These are phyloP conservation scores for Hedya salicella DNA, from an alignment of 2,888 invertebrate genomes.

Conservation along the genomic window DNA sequence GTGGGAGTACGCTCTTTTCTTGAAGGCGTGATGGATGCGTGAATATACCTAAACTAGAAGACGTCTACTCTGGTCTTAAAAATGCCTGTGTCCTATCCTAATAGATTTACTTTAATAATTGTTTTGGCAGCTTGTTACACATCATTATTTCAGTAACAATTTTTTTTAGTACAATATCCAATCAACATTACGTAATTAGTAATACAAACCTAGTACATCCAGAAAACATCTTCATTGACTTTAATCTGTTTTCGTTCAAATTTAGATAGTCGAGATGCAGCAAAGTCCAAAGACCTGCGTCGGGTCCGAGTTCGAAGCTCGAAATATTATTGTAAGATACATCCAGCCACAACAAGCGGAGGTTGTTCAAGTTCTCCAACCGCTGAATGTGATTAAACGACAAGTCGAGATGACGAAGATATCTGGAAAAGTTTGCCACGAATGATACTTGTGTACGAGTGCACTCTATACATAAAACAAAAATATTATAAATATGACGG, in stretches of 20 bases:
- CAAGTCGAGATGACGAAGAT: constrained; percentile 84
- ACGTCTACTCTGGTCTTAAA: too few species aligned
- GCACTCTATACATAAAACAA: constrained; percentile 3
- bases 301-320: constrained; percentile 68
- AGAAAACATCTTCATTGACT: constrained; percentile 81
- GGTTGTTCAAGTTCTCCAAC: constrained; percentile 83
- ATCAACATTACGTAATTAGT: not conserved
- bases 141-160: too few species aligned
- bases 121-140: too few species aligned
- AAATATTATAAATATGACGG: constrained; percentile 7
- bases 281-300: constrained; percentile 79
- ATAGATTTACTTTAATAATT: too few species aligned
- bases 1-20: too few species aligned
- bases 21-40: too few species aligned
- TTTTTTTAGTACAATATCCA: too few species aligned
- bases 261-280: constrained; percentile 81
- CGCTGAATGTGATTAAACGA: constrained; percentile 85
- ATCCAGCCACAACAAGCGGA: constrained; percentile 82
- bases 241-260: constrained; percentile 82
- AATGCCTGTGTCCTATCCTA: too few species aligned
- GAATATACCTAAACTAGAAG: too few species aligned
- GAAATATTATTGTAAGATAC: constrained; percentile 84
- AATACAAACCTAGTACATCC: constrained; percentile 68
- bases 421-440: constrained; percentile 66
- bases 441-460: not conserved